A percentile compares a stretch with the other conserved stretches of the same genome.
phyloP scores from a whole-genome alignment of 2,797 vertebrate genomes.

The Netta rufina region DNA sequence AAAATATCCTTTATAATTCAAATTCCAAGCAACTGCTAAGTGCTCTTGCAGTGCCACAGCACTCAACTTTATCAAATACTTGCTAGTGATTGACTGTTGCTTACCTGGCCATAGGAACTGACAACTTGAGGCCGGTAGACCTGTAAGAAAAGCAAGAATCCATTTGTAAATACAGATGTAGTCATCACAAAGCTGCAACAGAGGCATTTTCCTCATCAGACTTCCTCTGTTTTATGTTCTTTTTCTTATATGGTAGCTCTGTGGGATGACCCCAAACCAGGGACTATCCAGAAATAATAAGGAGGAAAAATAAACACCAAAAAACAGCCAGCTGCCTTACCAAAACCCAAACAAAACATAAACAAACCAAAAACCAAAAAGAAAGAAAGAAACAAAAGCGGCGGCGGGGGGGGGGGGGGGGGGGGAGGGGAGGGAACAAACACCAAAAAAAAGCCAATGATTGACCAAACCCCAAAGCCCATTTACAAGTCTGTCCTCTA shows the following conservation, averaged over 20 bases:
- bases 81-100: background rate
- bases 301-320: background rate
- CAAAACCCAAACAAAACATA: too few relatives aligned
- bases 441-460: background rate
- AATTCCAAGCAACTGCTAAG: rapidly evolving
- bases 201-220: background rate
- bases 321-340: background rate
- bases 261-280: background rate
- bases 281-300: rapidly evolving
- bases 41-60: background rate
- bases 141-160: background rate
- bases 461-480: rapidly evolving
- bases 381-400: background rate
- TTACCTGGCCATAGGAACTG: constrained; percentile 23
- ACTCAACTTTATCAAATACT: background rate
- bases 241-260: rapidly evolving
- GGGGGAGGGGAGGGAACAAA: too few relatives aligned
- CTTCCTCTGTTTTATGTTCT: rapidly evolving
- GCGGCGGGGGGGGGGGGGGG: too few relatives aligned
- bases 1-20: background rate
- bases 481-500: rapidly evolving
- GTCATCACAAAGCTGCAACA: background rate
- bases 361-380: background rate
- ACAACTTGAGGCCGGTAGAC: background rate
- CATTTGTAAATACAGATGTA: background rate